Conservation (phyloP, 2,113 vertebrate species). For the Chionis minor region DNA sequence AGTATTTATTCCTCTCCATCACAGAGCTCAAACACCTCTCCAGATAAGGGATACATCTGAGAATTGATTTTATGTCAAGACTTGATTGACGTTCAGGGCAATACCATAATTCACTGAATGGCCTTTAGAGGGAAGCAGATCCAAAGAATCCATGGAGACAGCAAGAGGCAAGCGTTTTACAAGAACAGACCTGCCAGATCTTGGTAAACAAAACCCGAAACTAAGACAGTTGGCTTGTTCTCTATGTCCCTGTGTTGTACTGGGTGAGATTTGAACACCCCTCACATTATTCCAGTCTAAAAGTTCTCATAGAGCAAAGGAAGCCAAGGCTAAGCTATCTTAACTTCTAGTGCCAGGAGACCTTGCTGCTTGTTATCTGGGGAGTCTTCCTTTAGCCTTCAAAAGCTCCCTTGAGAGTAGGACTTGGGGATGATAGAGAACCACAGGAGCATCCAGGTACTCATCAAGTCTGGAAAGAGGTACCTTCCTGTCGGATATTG, state of each 20-base stretch:
- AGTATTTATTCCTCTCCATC: background rate
- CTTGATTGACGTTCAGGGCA: background rate
- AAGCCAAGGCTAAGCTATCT: background rate
- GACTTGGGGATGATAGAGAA: background rate
- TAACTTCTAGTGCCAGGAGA: background rate
- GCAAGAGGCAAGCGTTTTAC: background rate
- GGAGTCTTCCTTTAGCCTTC: background rate
- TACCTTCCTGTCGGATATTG: background rate
- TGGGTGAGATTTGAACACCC: background rate
- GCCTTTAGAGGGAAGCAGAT: conserved; percentile 71
- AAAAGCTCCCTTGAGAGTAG: background rate
- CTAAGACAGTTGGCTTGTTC: background rate
- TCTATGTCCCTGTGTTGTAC: background rate
- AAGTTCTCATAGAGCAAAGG: background rate
- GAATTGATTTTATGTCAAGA: background rate
- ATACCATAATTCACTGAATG: background rate
- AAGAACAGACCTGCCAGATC: background rate
- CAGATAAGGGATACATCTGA: background rate
- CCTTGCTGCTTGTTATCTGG: background rate
- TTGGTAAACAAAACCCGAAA: background rate
- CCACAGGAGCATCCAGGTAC: background rate
- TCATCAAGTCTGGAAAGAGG: background rate
- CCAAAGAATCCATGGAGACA: background rate
- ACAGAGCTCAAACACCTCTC: background rate
- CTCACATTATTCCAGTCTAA: background rate